phyloP scores from a whole-genome alignment of 2,113 vertebrate genomes.

The Solea solea region DNA sequence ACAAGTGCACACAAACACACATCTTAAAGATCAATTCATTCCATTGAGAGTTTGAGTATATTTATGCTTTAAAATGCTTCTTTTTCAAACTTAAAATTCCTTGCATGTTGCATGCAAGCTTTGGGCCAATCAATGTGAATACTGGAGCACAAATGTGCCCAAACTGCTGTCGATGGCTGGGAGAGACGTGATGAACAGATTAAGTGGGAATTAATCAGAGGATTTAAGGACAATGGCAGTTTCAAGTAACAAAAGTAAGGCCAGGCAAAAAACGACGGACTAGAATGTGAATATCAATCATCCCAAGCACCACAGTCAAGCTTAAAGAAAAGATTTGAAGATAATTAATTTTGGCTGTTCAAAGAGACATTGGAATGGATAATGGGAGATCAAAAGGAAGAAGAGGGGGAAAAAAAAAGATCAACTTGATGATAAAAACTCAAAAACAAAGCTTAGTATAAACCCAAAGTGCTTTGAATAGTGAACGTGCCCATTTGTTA shows the following conservation, averaged over 20 bases:
- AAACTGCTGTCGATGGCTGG: conserved; percentile 15
- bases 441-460: conserved; percentile 13
- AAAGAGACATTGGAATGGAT: conserved; percentile 27
- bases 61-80: background rate
- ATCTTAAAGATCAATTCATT: conserved; percentile 31
- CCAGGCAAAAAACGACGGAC: conserved; percentile 5
- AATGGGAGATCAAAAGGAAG: conserved; percentile 42
- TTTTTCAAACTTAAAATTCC: background rate
- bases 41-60: background rate
- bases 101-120: background rate
- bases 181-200: conserved; percentile 13
- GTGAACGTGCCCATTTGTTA: background rate
- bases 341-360: conserved; percentile 44
- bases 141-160: conserved; percentile 14
- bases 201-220: conserved; percentile 28
- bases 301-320: conserved; percentile 2
- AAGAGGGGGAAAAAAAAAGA: conserved; percentile 13
- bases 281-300: conserved; percentile 39
- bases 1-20: conserved; percentile 2
- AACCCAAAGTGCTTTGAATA: conserved; percentile 30
- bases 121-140: conserved; percentile 7
- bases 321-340: conserved; percentile 28
- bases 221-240: conserved; percentile 26
- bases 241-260: conserved; percentile 39
- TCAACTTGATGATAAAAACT: conserved; percentile 30